A percentile compares a stretch with the other conserved stretches of the same genome.
phyloP scores from a whole-genome alignment of 1,140 invertebrate species.

The Amphibalanus amphitrite region DNA sequence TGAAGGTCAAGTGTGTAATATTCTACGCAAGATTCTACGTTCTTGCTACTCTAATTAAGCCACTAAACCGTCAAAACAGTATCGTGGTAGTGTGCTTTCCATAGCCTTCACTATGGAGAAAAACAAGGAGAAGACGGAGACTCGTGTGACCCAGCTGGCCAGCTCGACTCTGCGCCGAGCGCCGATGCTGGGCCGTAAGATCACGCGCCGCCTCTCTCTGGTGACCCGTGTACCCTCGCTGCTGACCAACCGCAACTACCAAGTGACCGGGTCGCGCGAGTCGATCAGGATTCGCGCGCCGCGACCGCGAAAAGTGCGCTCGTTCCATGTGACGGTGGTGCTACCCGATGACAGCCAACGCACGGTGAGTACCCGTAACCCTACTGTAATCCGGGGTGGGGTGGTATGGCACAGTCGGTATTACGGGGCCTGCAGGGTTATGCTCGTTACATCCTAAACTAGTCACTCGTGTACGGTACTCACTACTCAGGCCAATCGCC shows the following conservation, averaged over 20 bases:
- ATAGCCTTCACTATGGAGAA: not conserved
- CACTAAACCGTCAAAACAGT: too few species aligned
- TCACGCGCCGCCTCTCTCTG: slow-evolving; percentile 32
- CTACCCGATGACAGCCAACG: slow-evolving; percentile 34
- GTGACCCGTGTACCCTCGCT: slow-evolving; percentile 32
- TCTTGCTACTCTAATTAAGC: too few species aligned
- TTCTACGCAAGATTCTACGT: too few species aligned
- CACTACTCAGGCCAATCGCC: too few species aligned
- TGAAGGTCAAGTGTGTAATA: too few species aligned
- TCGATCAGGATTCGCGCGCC: slow-evolving; percentile 19
- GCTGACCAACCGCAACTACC: slow-evolving; percentile 17
- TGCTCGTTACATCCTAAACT: too few species aligned
- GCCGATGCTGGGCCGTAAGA: slow-evolving; percentile 28
- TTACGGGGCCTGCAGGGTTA: too few species aligned
- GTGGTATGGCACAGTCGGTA: too few species aligned
- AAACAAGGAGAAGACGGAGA: not conserved
- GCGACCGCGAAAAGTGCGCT: slow-evolving; percentile 16
- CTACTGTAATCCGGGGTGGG: too few species aligned
- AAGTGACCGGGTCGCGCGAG: slow-evolving; percentile 20
- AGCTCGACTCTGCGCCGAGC: not conserved
- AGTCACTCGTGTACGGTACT: too few species aligned
- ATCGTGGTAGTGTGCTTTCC: too few species aligned
- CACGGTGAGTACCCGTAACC: slow-evolving; percentile 30
- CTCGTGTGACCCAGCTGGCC: not conserved
- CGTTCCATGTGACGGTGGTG: slow-evolving; percentile 32